Base-by-base conservation (phyloP, 2,888 invertebrate genomes). In the Yponomeuta evonymella region DNA sequence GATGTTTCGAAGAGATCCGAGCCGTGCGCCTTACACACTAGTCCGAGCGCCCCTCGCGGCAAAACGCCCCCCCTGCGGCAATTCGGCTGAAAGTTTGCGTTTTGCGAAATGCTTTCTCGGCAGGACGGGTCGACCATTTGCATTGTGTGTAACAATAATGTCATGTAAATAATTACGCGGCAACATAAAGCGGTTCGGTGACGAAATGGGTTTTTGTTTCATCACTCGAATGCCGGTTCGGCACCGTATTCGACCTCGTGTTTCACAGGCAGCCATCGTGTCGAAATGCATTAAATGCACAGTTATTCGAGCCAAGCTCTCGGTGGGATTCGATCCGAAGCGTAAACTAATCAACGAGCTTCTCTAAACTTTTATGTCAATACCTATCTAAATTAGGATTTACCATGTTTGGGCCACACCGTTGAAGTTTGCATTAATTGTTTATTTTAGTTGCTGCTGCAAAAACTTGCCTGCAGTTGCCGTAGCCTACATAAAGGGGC, bases 201-300 rank as follows among this genome's bases (percentile, higher is more conserved):
- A 88, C 82, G 89, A 88, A 90, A 89, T 87, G 79, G 85, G 87
- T 87, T 88, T 58, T 89, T 86, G 88, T 91, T 90, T 91, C 90
- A 84, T 87, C 90, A 90, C 83, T 79, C 79, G 75, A 75, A 80
- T 80, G 86, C 87, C 86, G 36, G 84, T 81, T 89, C 86, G 86
- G 84, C 85, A 88, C 86, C 81, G 85, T 83, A 78, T 79, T 79
- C 88, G 90, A 84, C 90, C 91, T 91, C 90, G 90, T 83, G 83
- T 86, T 86, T 86, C 89, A 87, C 84, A 87, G 87, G 85, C 86
- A 87, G 89, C 51, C 88, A 87, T 87, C 90, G 85, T 92, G 88
- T 88, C 91, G 91, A 92, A 91, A 92, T 89, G 90, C 89, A 91
- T 90, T 89, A 82, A 91, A 89, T 90, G 90, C 90, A 91, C 88